phyloP scores from a whole-genome alignment of 2,888 invertebrate species.

The Phengaris arion region DNA sequence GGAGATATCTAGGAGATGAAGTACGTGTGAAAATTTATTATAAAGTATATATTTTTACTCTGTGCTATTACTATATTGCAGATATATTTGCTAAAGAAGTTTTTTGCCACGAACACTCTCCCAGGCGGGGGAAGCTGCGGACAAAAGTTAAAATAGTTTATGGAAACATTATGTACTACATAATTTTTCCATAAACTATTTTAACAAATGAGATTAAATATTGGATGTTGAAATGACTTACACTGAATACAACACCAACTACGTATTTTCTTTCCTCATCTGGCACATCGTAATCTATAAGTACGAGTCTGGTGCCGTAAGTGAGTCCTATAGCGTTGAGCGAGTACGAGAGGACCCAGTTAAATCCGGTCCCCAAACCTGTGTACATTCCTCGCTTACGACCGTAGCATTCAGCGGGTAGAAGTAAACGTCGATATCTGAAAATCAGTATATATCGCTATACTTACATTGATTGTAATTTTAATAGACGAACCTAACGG shows the following conservation, averaged over 20 bases:
- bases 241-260: slow-evolving; percentile 84
- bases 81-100: no score
- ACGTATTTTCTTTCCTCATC: slow-evolving; percentile 81
- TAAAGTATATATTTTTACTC: no score
- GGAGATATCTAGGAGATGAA: no score
- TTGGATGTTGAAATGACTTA: slow-evolving; percentile 54
- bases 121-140: no score
- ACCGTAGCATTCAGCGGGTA: slow-evolving; percentile 82
- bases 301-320: slow-evolving; percentile 86
- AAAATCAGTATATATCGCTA: background rate
- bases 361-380: slow-evolving; percentile 84
- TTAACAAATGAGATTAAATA: no score
- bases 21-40: no score
- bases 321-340: slow-evolving; percentile 87
- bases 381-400: slow-evolving; percentile 83
- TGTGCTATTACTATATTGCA: no score
- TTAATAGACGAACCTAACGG: background rate
- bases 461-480: background rate
- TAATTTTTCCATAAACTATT: no score
- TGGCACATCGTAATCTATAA: slow-evolving; percentile 79
- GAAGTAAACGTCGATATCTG: slow-evolving; percentile 77
- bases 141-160: no score
- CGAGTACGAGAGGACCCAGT: slow-evolving; percentile 87
- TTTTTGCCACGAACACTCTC: no score
- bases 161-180: no score